Evolutionary conservation across 2,888 invertebrate genomes (phyloP), one percentile per base, ranked within the genome.

Genomic region (Geotrupes spiniger): DNA sequence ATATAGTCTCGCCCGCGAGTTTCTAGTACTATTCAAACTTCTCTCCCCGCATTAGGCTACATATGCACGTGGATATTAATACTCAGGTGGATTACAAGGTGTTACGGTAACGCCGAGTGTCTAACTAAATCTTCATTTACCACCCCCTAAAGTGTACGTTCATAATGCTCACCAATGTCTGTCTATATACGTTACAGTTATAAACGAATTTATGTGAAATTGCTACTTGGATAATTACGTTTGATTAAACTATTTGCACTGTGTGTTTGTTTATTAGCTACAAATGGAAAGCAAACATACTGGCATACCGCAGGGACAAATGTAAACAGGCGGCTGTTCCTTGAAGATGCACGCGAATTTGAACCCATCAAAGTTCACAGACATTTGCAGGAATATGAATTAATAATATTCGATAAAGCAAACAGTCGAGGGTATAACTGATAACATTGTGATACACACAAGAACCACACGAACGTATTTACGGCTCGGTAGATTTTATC

Each of bases 71-170:
- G 31, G 43, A 43, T 43, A 43, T 43, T 43, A 43, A 43, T 43
- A 43, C 43, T 43, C 43, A 43, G 43, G 43, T 43, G 43, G 33
- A 36, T 43, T 36, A 43, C 36, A 25, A 43, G 33, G 33, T 16
- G 43, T 26, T 14, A 17, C 27, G 27, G 40, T 27, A 25, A 27
- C 43, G 36, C 43, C 12, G 25, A 33, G 21, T 43, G 43, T 43
- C 43, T 43, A 43, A 43, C 33, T 43, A 43, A 43, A 43, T 43
- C 36, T 43, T 43, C 43, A 25, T 43, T 43, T 21, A 16, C 29
- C 2, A 9, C 31, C 31, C 31, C 33, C 4, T 15, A 12, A 33
- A 12, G 12, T 33, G n/a, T 33, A 14, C 33, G 33, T 33, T 14
- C 8, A 33, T 33, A 14, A 33, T 15, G 14, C 11, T 33, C 15